Percentiles rank a stretch among this genome's conserved stretches.
Conservation (phyloP, 1,140 invertebrate species). For the Drosophila watanabei region DNA sequence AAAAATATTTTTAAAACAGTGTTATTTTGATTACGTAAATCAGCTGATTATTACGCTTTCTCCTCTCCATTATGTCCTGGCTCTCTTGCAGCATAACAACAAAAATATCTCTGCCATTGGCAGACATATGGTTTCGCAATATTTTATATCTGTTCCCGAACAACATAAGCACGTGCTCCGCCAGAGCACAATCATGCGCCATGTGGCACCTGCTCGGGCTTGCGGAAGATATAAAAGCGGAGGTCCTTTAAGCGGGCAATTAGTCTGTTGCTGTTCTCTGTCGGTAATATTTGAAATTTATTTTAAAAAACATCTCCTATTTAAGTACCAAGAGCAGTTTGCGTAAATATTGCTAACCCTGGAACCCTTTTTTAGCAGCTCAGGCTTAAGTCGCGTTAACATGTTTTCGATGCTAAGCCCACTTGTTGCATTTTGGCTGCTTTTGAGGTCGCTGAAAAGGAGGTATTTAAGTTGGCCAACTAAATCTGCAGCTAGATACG, state of each 20-base stretch:
- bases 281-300: slow-evolving; percentile 14
- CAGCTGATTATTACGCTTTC: slow-evolving; percentile 6
- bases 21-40: slow-evolving; percentile 5
- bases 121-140: slow-evolving; percentile 22
- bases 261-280: slow-evolving; percentile 30
- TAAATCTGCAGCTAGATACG: neutral
- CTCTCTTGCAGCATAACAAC: slow-evolving; percentile 20
- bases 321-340: neutral
- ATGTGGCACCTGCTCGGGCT: neutral
- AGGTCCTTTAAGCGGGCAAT: slow-evolving; percentile 4
- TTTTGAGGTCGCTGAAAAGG: neutral
- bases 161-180: slow-evolving; percentile 36
- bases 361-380: neutral
- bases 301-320: neutral
- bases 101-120: slow-evolving; percentile 1
- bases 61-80: neutral
- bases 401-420: neutral
- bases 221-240: slow-evolving; percentile 21
- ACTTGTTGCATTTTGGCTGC: slow-evolving; percentile 18
- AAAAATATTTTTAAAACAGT: neutral
- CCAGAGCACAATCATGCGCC: slow-evolving; percentile 33
- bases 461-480: neutral
- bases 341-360: neutral
- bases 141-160: slow-evolving; percentile 1
- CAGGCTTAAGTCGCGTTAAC: neutral